Conservation (phyloP, 1,140 invertebrate species). For the Caenorhabditis brenneri region DNA sequence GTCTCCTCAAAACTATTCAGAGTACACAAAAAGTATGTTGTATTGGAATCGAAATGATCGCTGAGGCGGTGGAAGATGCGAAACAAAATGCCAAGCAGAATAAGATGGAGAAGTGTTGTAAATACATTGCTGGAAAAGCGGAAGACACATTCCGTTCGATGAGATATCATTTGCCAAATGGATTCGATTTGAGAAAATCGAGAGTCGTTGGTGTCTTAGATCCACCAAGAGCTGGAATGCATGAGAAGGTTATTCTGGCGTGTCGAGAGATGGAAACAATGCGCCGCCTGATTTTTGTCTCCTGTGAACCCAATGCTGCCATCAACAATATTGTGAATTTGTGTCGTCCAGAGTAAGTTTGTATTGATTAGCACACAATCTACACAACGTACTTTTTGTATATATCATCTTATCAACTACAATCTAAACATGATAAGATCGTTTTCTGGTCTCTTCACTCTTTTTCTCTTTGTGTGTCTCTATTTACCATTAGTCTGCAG, state of each 20-base stretch:
- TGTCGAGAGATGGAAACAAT: conserved; percentile 76
- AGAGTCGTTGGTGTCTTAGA: conserved; percentile 89
- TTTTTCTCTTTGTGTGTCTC: too few species aligned
- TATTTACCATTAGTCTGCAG: too few species aligned
- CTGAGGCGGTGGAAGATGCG: conserved; percentile 87
- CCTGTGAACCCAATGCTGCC: conserved; percentile 85
- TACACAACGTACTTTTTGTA: neutral
- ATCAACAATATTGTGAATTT: conserved; percentile 86
- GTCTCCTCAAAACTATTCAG: conserved; percentile 79
- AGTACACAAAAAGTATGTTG: conserved; percentile 46
- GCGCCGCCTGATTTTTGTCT: conserved; percentile 84
- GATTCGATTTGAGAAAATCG: conserved; percentile 57
- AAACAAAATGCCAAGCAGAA: conserved; percentile 84
- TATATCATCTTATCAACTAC: neutral
- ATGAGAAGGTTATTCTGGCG: conserved; percentile 65
- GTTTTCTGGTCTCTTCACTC: neutral
- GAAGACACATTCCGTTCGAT: conserved; percentile 80
- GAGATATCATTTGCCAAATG: conserved; percentile 37
- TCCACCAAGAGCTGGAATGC: conserved; percentile 80
- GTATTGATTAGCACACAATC: neutral
- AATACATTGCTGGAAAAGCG: conserved; percentile 87
- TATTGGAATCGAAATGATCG: conserved; percentile 86
- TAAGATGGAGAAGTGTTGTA: conserved; percentile 72
- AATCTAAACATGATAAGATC: neutral
- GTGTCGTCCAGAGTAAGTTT: conserved; percentile 73